Conservation (phyloP, 2,888 invertebrate species). For the Tubiluchus corallicola region DNA sequence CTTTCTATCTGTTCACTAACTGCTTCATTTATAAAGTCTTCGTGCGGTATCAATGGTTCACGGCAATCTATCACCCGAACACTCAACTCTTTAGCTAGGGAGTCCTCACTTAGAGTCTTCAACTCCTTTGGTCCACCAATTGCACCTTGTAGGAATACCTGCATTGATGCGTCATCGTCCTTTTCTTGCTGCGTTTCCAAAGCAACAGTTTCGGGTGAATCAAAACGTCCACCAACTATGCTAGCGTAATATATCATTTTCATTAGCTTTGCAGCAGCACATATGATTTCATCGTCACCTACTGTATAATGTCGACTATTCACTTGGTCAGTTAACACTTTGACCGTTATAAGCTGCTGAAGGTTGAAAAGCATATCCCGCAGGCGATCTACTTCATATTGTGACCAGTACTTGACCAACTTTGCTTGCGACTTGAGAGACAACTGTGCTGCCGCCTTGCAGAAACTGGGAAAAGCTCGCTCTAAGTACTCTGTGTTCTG, state of each 20-base stretch:
- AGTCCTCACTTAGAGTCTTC: conserved; percentile 30
- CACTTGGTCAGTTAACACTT: conserved; percentile 57
- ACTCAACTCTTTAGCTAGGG: conserved; percentile 50
- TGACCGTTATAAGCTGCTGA: conserved; percentile 69
- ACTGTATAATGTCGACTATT: conserved; percentile 50
- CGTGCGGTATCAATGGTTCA: conserved; percentile 59
- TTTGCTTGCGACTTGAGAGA: conserved; percentile 55
- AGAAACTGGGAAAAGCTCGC: conserved; percentile 49
- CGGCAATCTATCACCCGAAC: conserved; percentile 60
- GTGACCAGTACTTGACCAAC: conserved; percentile 59
- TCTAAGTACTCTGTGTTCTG: conserved; percentile 63
- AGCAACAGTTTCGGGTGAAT: conserved; percentile 47
- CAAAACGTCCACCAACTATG: too few species aligned
- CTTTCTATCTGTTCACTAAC: conserved; percentile 80
- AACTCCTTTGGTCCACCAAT: conserved; percentile 5
- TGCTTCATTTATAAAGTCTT: conserved; percentile 84
- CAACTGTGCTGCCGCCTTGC: conserved; percentile 50
- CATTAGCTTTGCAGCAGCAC: conserved; percentile 67
- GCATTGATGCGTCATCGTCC: conserved; percentile 49
- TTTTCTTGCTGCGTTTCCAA: conserved; percentile 64
- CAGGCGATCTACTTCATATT: conserved; percentile 35
- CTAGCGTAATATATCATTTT: conserved; percentile 35
- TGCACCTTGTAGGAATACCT: neutral
- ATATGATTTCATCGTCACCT: conserved; percentile 65
- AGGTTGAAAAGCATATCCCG: conserved; percentile 42